A percentile compares a stretch with the other conserved stretches of the same genome.
Evolutionary conservation across 2,888 invertebrate genomes (phyloP).

Genomic region (Atethmia centrago): DNA sequence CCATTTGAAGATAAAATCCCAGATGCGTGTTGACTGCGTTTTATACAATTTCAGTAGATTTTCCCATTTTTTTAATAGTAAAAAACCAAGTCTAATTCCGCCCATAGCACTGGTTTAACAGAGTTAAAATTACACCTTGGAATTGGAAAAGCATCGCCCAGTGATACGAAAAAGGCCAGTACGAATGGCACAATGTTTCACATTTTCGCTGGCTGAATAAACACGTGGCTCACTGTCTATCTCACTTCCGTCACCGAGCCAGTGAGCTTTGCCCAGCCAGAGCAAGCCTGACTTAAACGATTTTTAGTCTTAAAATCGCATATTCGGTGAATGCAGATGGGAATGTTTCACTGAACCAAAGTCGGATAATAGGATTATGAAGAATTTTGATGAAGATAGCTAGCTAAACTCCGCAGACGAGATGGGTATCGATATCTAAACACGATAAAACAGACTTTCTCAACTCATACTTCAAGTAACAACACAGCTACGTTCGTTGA

Average conservation of each 20-base stretch:
- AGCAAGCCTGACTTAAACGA: conserved; percentile 55
- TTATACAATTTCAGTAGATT: background rate
- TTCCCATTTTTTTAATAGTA: background rate
- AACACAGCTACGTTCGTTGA: too few species aligned
- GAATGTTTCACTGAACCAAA: conserved; percentile 34
- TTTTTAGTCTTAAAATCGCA: conserved; percentile 59
- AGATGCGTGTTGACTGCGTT: conserved; percentile 29
- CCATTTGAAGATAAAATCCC: background rate
- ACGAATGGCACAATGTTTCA: conserved; percentile 58
- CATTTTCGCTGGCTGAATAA: conserved; percentile 65
- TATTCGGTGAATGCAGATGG: conserved; percentile 40
- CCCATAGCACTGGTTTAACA: conserved; percentile 28
- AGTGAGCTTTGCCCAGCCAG: conserved; percentile 63
- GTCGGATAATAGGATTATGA: conserved; percentile 18
- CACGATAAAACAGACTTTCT: too few species aligned
- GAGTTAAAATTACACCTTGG: conserved; percentile 57
- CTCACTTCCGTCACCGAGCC: conserved; percentile 65
- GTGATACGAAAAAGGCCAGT: conserved; percentile 60
- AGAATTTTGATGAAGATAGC: background rate
- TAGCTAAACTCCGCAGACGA: too few species aligned
- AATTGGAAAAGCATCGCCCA: conserved; percentile 56
- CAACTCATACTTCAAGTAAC: too few species aligned
- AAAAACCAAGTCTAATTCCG: conserved; percentile 18
- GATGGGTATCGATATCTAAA: too few species aligned
- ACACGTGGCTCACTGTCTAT: conserved; percentile 64